phyloP scores from a whole-genome alignment of 2,113 vertebrate species.

The Toxostoma redivivum region DNA sequence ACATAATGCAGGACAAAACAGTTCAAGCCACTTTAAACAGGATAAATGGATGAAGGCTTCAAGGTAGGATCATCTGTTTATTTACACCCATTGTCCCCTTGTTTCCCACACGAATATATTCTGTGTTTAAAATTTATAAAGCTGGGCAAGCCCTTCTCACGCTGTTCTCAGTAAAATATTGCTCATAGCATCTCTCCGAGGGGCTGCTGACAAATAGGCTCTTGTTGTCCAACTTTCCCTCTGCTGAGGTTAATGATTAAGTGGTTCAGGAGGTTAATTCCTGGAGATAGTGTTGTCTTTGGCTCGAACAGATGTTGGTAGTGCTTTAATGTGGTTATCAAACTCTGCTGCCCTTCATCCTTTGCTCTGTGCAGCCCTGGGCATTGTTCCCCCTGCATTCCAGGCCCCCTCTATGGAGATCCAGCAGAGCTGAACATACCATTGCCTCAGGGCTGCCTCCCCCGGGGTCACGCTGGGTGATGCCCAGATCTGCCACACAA shows the following conservation, averaged over 20 bases:
- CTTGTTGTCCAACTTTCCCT: constrained; percentile 90
- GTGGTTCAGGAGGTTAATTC: constrained; percentile 91
- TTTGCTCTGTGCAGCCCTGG: constrained; percentile 69
- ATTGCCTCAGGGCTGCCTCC: constrained; percentile 68
- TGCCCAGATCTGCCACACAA: constrained; percentile 23
- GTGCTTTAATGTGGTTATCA: constrained; percentile 99
- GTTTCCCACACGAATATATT: constrained; percentile 84
- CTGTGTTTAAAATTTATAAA: constrained; percentile 72
- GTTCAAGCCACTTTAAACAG: neutral
- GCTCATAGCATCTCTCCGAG: constrained; percentile 74
- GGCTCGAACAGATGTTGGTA: constrained; percentile 95
- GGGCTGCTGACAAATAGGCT: constrained; percentile 89
- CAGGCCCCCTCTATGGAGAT: constrained; percentile 87
- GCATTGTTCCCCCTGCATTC: constrained; percentile 88
- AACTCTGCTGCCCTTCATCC: constrained; percentile 90
- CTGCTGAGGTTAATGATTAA: constrained; percentile 92
- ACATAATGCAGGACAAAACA: neutral
- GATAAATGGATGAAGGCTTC: neutral
- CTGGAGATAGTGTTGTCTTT: constrained; percentile 91
- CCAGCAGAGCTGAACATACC: constrained; percentile 76
- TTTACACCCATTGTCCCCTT: constrained; percentile 68
- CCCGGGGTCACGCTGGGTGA: constrained; percentile 71
- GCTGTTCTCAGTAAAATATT: constrained; percentile 93
- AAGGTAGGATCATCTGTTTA: constrained; percentile 70
- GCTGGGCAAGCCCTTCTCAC: constrained; percentile 84